Evolutionary conservation across 2,888 invertebrate genomes (phyloP).

Genomic region (Nycteola revayana): DNA sequence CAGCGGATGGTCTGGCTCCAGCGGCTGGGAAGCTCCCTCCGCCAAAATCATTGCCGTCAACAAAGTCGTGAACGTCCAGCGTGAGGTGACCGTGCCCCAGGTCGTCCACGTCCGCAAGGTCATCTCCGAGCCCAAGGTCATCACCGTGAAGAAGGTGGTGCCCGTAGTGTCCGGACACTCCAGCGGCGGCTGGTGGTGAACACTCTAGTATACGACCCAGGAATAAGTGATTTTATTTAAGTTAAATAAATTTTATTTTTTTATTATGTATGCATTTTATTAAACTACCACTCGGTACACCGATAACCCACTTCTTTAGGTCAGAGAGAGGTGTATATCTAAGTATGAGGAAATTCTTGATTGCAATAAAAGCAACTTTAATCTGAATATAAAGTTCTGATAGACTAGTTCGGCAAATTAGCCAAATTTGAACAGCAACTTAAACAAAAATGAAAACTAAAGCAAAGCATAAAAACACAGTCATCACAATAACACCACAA

Average conservation of each 20-base stretch:
- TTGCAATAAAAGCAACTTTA: no score
- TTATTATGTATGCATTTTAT: neutral
- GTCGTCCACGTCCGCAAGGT: constrained; percentile 48
- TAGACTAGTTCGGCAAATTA: no score
- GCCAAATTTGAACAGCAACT: no score
- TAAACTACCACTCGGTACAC: no score
- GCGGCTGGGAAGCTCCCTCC: constrained; percentile 17
- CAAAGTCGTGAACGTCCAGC: constrained; percentile 49
- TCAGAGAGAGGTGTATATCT: no score
- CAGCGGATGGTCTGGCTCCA: neutral
- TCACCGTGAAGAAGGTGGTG: constrained; percentile 55
- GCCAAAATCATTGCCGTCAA: constrained; percentile 42
- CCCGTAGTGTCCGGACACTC: constrained; percentile 32
- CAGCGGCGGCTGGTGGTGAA: constrained; percentile 20
- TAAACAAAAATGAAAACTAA: no score
- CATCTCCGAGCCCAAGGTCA: constrained; percentile 51
- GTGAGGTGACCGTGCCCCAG: constrained; percentile 45
- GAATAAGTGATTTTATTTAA: constrained; percentile 3
- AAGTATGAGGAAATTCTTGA: no score
- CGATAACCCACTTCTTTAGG: no score
- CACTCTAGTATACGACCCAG: constrained; percentile 8
- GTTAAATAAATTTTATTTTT: constrained; percentile 2
- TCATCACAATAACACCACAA: no score
- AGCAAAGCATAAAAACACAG: no score
- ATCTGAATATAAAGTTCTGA: no score